A percentile compares a stretch with the other conserved stretches of the same genome.
Conservation (phyloP, 2,888 invertebrate species). For the Alsophila aescularia region DNA sequence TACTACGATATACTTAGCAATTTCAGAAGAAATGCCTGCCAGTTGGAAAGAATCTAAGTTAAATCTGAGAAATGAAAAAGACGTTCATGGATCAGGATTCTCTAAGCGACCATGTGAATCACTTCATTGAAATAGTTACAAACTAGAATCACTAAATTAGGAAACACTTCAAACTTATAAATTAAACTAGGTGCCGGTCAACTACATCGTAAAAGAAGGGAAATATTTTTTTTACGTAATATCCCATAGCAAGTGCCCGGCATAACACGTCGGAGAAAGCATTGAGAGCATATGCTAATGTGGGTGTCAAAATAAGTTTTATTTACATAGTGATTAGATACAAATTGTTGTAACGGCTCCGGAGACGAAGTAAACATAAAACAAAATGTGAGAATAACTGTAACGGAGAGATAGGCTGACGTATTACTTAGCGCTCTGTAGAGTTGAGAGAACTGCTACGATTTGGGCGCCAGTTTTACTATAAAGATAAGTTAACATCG, state of each 20-base stretch:
- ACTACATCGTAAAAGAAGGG: constrained; percentile 3
- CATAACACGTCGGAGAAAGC: constrained; percentile 14
- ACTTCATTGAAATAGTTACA: too few relatives aligned
- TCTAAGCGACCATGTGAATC: too few relatives aligned
- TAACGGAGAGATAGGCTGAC: constrained; percentile 5
- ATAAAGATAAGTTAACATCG: too few relatives aligned
- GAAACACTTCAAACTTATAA: neutral
- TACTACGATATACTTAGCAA: neutral
- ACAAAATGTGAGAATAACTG: constrained; percentile 17
- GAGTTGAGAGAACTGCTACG: neutral
- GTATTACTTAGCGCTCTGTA: neutral
- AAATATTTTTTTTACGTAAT: constrained; percentile 11
- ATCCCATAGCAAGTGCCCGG: constrained; percentile 4
- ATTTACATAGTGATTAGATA: constrained; percentile 15
- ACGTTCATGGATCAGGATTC: too few relatives aligned
- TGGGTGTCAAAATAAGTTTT: constrained; percentile 16
- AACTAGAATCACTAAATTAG: too few relatives aligned
- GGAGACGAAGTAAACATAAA: constrained; percentile 16
- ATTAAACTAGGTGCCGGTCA: neutral
- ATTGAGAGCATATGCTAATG: constrained; percentile 15
- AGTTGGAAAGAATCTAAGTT: too few relatives aligned
- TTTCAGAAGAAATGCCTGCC: neutral
- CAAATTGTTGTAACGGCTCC: constrained; percentile 8
- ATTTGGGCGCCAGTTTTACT: neutral
- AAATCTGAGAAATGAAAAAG: too few relatives aligned